These are phyloP conservation scores for Philhelius pedissequus DNA, from an alignment of 2,888 invertebrate genomes.

Conservation along the genomic window DNA sequence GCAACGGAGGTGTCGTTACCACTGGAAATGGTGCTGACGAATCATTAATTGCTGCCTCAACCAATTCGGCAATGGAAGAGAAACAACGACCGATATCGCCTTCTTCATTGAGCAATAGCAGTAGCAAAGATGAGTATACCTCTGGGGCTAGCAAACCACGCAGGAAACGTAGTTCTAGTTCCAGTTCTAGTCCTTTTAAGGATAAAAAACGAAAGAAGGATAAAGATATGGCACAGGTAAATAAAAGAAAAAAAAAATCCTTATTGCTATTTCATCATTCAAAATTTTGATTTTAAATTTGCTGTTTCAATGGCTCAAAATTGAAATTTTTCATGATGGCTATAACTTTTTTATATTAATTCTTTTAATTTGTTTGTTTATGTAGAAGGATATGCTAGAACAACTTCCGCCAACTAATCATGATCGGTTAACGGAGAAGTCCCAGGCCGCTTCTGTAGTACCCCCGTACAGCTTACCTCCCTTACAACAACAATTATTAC, in stretches of 20 bases:
- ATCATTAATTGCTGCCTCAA: conserved; percentile 36
- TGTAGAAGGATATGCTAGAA: conserved; percentile 72
- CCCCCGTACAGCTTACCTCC: conserved; percentile 36
- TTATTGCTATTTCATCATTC: too few species aligned
- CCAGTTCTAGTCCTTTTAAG: conserved; percentile 78
- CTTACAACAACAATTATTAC: conserved; percentile 25
- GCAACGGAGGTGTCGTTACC: conserved; percentile 50
- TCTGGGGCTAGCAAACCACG: conserved; percentile 70
- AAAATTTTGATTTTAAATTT: too few species aligned
- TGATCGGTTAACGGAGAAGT: conserved; percentile 77
- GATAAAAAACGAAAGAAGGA: conserved; percentile 79
- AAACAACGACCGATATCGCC: conserved; percentile 63
- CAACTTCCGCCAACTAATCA: conserved; percentile 77
- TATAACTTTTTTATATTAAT: too few species aligned
- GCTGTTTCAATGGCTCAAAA: too few species aligned
- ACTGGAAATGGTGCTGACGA: conserved; percentile 47
- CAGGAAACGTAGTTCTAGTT: conserved; percentile 77
- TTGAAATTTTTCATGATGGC: too few species aligned
- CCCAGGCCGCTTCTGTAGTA: conserved; percentile 46
- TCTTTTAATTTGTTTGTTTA: not conserved
- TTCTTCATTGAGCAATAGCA: conserved; percentile 62
- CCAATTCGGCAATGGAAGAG: conserved; percentile 35
- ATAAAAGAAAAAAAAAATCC: too few species aligned
- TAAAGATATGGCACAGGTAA: conserved; percentile 70
- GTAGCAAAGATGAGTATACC: conserved; percentile 64